Percentiles rank a stretch among this genome's conserved stretches.
Evolutionary conservation across 2,113 vertebrate species (phyloP).

Genomic region (Eclectus roratus): DNA sequence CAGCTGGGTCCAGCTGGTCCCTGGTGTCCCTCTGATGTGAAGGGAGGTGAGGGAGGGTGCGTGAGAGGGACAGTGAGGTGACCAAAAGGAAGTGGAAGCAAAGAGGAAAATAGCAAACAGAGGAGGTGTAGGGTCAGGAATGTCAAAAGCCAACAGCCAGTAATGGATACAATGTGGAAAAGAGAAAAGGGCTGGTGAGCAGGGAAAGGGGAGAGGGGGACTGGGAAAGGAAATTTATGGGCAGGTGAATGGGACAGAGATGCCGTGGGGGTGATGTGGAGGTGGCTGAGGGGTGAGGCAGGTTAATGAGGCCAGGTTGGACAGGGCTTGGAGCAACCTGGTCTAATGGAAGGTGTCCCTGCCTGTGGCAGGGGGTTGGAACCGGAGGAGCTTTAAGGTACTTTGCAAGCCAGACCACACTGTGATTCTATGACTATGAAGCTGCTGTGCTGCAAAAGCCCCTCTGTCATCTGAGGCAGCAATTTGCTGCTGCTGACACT

Average conservation of each 20-base stretch:
- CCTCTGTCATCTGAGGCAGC: background rate
- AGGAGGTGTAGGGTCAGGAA: background rate
- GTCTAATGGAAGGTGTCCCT: background rate
- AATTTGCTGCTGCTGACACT: background rate
- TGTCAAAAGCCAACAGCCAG: background rate
- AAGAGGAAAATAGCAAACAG: background rate
- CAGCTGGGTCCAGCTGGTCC: background rate
- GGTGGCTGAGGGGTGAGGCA: background rate
- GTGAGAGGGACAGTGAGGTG: background rate
- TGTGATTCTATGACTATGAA: background rate
- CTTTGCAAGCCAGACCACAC: background rate
- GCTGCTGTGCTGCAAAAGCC: background rate
- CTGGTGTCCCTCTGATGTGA: background rate
- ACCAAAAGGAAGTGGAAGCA: background rate
- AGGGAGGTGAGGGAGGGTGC: background rate
- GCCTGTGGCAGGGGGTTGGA: background rate
- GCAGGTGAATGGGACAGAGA: background rate
- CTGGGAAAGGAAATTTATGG: background rate
- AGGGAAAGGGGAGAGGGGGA: background rate
- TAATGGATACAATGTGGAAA: background rate
- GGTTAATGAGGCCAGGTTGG: background rate
- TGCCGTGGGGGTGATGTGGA: background rate
- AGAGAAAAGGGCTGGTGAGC: background rate
- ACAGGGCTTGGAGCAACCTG: background rate
- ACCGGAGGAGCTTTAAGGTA: background rate